Evolutionary conservation across 2,797 vertebrate genomes (phyloP), one percentile per base, ranked within the genome.

Genomic region (Carapus acus): DNA sequence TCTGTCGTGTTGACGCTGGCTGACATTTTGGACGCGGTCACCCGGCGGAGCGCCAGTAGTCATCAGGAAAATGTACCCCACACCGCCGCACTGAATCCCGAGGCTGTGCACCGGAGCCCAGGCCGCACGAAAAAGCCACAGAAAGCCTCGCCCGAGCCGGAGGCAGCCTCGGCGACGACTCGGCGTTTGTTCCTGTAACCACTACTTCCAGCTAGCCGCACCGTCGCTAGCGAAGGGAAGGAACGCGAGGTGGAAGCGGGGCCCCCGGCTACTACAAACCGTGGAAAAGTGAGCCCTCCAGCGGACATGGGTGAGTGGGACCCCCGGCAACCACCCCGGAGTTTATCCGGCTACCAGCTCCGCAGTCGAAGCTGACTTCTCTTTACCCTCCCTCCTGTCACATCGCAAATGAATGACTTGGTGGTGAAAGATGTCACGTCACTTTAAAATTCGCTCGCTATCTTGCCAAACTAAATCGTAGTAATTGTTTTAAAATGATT

Each of bases 301-400:
- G 62, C 74, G 14, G 69, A 65, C 42, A 85, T 85, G 83, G 83
- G 83, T 85, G 73, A 85, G 83, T 27, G 24, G 34, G 23, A 27
- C 41, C 42, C 22, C 50, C 24, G 16, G 40, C 38, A 43, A 34
- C 50, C 24, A 17, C 18, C n/a, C n/a, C n/a, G n/a, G n/a, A 41
- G 22, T 23, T 11, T 3, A 18, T 17, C 13, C 22, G 58, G 67
- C 67, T 54, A 56, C 31, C 22, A 17, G 50, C 67, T 18, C 45
- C 31, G 9, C 31, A 33, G 31, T 13, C 3, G 14, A 8, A 13
- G 31, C 14, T 13, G 31, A 33, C 31, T 7, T 7, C n/a, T 33
- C 12, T 33, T 33, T 13, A 4, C 31, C 4, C 24, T 3, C 12
- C 9, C 31, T 3, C 31, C 8, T 33, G 31, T 7, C 31, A 33